Evolutionary conservation across 2,888 invertebrate genomes (phyloP).

Genomic region (Zygaena filipendulae): DNA sequence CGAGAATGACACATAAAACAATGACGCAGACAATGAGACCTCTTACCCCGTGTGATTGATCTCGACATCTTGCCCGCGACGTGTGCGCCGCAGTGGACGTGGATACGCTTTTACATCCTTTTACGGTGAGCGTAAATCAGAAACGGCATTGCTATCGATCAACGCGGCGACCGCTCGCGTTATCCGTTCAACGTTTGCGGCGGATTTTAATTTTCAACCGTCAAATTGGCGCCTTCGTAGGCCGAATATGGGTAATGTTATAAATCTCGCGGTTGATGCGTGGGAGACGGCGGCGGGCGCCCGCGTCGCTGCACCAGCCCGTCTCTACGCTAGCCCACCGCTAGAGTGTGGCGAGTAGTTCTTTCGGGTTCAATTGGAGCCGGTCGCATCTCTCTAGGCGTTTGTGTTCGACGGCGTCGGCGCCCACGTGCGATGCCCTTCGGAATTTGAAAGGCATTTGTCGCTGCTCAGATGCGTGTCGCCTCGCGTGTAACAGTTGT

Average conservation of each 20-base stretch:
- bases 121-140: constrained; percentile 49
- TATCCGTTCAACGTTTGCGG: constrained; percentile 55
- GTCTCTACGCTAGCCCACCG: constrained; percentile 6
- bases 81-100: too few species aligned
- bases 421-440: constrained; percentile 47
- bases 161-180: constrained; percentile 27
- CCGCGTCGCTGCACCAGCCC: constrained; percentile 18
- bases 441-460: constrained; percentile 66
- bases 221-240: constrained; percentile 64
- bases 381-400: constrained; percentile 37
- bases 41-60: too few species aligned
- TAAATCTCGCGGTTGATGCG: constrained; percentile 47
- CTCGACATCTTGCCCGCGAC: too few species aligned
- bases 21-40: too few species aligned
- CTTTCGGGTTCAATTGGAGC: constrained; percentile 43
- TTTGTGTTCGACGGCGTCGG: constrained; percentile 37
- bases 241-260: constrained; percentile 65
- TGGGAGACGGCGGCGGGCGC: constrained; percentile 41
- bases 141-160: constrained; percentile 48
- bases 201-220: constrained; percentile 59
- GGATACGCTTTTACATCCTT: constrained; percentile 33
- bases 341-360: constrained; percentile 17
- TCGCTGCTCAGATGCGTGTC: constrained; percentile 39
- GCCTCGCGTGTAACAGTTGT: constrained; percentile 37
- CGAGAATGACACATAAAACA: too few species aligned